phyloP scores from a whole-genome alignment of 2,113 vertebrate species.

The Cavia aperea region DNA sequence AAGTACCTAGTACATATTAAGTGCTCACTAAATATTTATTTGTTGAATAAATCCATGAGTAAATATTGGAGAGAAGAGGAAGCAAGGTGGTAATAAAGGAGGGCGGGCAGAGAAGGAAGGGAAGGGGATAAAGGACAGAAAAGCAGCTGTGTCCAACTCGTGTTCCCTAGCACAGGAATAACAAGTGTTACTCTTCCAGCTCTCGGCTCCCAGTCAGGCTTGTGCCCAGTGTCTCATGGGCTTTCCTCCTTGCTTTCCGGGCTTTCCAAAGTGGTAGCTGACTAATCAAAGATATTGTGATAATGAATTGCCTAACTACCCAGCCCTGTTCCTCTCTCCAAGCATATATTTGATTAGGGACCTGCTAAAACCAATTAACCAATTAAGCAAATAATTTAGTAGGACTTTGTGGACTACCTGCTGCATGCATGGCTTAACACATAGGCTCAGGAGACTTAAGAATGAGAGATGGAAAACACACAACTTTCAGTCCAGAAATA shows the following conservation, averaged over 20 bases:
- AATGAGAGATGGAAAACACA: neutral
- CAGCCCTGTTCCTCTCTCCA: neutral
- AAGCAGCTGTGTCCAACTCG: neutral
- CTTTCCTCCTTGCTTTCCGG: neutral
- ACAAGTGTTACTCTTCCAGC: neutral
- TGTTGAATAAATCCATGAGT: neutral
- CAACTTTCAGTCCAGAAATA: neutral
- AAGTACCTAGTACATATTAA: neutral
- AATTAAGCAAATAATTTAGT: constrained; percentile 56
- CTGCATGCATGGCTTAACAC: constrained; percentile 14
- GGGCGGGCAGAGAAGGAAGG: neutral
- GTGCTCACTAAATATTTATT: neutral
- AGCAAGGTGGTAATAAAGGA: neutral
- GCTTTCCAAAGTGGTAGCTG: constrained; percentile 40
- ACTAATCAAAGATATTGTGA: constrained; percentile 49
- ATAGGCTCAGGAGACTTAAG: neutral
- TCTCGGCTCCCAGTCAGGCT: neutral
- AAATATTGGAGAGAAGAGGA: neutral
- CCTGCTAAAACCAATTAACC: constrained; percentile 56
- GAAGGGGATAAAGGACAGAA: neutral
- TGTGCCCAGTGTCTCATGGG: neutral
- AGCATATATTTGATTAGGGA: constrained; percentile 55
- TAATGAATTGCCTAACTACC: constrained; percentile 52
- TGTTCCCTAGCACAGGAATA: neutral
- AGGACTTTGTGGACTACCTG: constrained; percentile 1